These are phyloP conservation scores for Pterostichus niger DNA, from an alignment of 2,888 invertebrate genomes.

Conservation along the genomic window DNA sequence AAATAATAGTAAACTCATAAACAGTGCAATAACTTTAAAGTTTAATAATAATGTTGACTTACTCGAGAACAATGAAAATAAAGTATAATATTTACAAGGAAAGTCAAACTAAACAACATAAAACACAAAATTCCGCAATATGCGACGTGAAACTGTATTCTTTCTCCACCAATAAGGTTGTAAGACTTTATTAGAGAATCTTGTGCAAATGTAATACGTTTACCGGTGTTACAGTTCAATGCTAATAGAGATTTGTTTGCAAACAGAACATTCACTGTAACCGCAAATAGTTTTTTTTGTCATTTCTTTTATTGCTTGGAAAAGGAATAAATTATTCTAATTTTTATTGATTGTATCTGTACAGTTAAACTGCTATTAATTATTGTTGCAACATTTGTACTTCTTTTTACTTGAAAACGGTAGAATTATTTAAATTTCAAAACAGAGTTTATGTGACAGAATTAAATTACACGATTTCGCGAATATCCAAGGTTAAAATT, in stretches of 20 bases:
- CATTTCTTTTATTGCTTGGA: background rate
- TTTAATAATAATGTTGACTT: too few relatives aligned
- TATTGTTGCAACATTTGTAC: background rate
- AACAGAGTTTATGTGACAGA: too few relatives aligned
- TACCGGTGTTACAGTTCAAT: background rate
- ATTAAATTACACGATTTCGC: background rate
- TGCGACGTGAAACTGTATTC: too few relatives aligned
- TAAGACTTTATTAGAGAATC: background rate
- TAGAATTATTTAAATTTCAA: too few relatives aligned
- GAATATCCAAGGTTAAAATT: slow-evolving; percentile 6
- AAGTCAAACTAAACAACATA: too few relatives aligned
- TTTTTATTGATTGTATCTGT: background rate
- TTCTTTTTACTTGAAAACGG: too few relatives aligned
- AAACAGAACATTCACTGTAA: slow-evolving; percentile 15
- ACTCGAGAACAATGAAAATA: too few relatives aligned
- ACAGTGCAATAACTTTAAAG: too few relatives aligned
- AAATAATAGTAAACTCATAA: too few relatives aligned
- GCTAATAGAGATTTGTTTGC: slow-evolving; percentile 5
- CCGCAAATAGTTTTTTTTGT: background rate
- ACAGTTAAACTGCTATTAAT: background rate
- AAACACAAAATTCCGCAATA: too few relatives aligned
- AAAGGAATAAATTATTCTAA: slow-evolving; percentile 6
- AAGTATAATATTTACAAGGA: too few relatives aligned
- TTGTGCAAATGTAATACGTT: background rate
- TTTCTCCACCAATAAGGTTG: too few relatives aligned